Evolutionary conservation across 2,888 invertebrate species (phyloP), one percentile per base, ranked within the genome.

Genomic region (Cheilosia grossa): DNA sequence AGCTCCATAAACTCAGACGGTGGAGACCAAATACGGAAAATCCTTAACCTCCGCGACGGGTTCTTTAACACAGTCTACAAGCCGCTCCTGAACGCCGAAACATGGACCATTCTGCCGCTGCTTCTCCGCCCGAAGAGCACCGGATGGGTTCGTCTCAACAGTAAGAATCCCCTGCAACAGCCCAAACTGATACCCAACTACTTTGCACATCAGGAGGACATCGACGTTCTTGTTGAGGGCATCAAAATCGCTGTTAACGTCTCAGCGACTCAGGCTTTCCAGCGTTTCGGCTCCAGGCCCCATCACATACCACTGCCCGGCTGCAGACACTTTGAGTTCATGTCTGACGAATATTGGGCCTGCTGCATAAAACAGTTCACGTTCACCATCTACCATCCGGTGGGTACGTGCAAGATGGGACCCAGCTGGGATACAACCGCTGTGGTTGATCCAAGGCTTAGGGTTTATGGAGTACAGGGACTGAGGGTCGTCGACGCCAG

Each of bases 101-200:
- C 97, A 0, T 97, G 97, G 96, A 96, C 96, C 0, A 96, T 97
- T 82, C 91, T 97, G 33, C 97, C 97, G 0, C 91, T 97, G 4
- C 91, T 97, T 0, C 91, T 99, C 87, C 94, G 98, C 6, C 98
- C 99, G 0, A 95, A 95, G 89, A 98, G 98, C 89, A 94, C 94
- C 0, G 99, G 99, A 0, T 95, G 95, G 94, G 93, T 99, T n/a
- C 95, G 95, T 64, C 92, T 99, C 19, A 95, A 94, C 87, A 96
- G 96, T 59, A 94, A 93, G 44, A 96, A 98, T 91, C 98, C 98
- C 0, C 93, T 95, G 87, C 94, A 96, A 1, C 94, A 96, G 83
- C 98, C 98, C 0, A 94, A 96, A 15, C 96, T 99, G 70, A 96
- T 97, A 90, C 98, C 98, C 0, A 98, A 98, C 91, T 99, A 99